phyloP scores from a whole-genome alignment of 2,113 vertebrate species.

The Grammomys dolichurus region DNA sequence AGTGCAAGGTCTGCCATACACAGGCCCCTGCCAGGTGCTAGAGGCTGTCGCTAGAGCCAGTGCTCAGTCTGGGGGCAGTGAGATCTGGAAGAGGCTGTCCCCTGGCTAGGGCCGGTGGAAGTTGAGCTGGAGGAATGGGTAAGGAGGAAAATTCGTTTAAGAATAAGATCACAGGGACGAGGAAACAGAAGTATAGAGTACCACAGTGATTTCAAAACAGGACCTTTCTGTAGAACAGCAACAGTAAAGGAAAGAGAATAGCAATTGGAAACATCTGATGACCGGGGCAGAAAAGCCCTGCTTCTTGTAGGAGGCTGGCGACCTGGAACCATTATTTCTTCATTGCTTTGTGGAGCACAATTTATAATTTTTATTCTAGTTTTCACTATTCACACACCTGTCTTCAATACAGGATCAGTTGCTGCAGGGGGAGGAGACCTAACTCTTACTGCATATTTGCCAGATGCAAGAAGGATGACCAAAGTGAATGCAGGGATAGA shows the following conservation, averaged over 20 bases:
- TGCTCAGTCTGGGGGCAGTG: background rate
- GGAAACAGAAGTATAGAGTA: background rate
- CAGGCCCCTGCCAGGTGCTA: accelerated
- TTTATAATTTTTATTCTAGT: background rate
- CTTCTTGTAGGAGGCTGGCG: background rate
- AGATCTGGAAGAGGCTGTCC: background rate
- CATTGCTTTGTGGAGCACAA: background rate
- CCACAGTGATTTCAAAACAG: background rate
- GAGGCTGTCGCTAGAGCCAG: background rate
- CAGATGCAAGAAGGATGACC: background rate
- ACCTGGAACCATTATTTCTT: background rate
- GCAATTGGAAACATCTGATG: background rate
- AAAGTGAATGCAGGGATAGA: background rate
- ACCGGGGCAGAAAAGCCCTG: accelerated
- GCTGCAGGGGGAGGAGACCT: background rate
- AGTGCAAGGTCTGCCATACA: no score
- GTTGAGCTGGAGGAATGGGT: background rate
- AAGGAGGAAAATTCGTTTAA: background rate
- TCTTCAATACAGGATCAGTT: background rate
- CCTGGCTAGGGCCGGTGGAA: background rate
- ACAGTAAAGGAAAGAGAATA: background rate
- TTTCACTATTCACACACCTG: background rate
- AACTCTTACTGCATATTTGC: background rate
- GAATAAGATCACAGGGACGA: background rate
- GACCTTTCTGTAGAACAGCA: background rate